Evolutionary conservation across 2,797 vertebrate genomes (phyloP), one percentile per base, ranked within the genome.

Genomic region (Acanthurus tractus): DNA sequence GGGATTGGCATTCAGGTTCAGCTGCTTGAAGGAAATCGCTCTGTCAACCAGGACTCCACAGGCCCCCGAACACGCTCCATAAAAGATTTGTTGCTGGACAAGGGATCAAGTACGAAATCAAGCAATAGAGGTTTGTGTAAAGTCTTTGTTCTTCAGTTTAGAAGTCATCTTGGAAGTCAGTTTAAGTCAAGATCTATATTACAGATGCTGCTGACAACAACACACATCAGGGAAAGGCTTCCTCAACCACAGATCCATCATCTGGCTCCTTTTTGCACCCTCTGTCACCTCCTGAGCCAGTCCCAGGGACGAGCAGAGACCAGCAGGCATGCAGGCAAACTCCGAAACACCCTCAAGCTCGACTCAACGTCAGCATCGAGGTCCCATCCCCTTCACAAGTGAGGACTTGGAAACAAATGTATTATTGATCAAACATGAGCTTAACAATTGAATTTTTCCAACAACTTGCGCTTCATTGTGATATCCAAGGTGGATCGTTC

Each of bases 361-460:
- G 92, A 83, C 94, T 97, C 70, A 96, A 97, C 91, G 72, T 97
- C 62, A 99, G 96, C 70, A 98, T 99, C 72, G 97, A 99, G 88
- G 93, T 99, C 74, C 98, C 98, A 0, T 97, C 98, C 6, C 95
- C 97, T 48, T 99, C 98, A 63, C 98, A 99, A 97, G 98, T 99
- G 93, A 48, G 54, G 42, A 9, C 1, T 17, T 29, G 18, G 53
- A 12, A 56, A 55, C 17, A 36, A 11, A 45, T n/a, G 13, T 17
- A 2, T 38, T 5, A 45, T 9, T 48, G 42, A 52, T 34, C 15
- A 36, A 40, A 1, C 34, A 65, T 50, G 0, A 36, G 2, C 25
- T 44, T 3, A 63, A 25, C 0, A 6, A 7, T 22, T 0, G 29
- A 3, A 34, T 0, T 2, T 15, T 50, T 73, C 58, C 12, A 34